Evolutionary conservation across 2,797 vertebrate genomes (phyloP).

Genomic region (Rachycentron canadum): DNA sequence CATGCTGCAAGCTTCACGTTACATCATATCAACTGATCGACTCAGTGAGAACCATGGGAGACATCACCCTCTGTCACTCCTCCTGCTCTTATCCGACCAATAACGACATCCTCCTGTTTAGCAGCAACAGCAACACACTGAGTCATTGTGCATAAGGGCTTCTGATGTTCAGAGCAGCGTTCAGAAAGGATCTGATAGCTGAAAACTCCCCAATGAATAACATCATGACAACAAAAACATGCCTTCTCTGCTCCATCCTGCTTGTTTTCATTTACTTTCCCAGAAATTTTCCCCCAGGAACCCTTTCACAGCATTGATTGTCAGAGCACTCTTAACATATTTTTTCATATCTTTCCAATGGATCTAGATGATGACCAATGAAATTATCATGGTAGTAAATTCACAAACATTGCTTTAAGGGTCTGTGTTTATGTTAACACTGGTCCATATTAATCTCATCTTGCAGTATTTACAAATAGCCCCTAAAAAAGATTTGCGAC

Average conservation of each 20-base stretch:
- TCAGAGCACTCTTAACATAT: not conserved
- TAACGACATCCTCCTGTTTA: conserved; percentile 61
- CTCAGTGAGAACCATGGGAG: conserved; percentile 48
- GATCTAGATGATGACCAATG: conserved; percentile 2
- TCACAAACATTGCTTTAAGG: conserved; percentile 23
- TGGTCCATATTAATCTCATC: conserved; percentile 35
- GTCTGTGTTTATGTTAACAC: conserved; percentile 1
- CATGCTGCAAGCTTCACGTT: conserved; percentile 24
- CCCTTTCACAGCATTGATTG: not conserved
- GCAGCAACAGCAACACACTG: conserved; percentile 38
- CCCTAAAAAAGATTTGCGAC: conserved; percentile 10
- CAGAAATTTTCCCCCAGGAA: conserved; percentile 14
- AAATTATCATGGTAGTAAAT: conserved; percentile 12
- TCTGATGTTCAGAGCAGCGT: conserved; percentile 42
- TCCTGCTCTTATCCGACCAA: conserved; percentile 52
- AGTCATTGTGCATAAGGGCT: conserved; percentile 16
- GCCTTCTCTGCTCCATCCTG: not conserved
- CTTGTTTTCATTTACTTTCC: conserved; percentile 13
- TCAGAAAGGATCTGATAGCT: conserved; percentile 42
- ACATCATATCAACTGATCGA: conserved; percentile 51
- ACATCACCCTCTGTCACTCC: conserved; percentile 58
- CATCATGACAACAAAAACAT: conserved; percentile 30
- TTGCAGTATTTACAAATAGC: conserved; percentile 17
- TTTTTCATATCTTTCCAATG: no score
- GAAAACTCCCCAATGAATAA: conserved; percentile 44